A percentile compares a stretch with the other conserved stretches of the same genome.
Conservation (phyloP, 2,797 vertebrate species). For the Cuculus canorus region DNA sequence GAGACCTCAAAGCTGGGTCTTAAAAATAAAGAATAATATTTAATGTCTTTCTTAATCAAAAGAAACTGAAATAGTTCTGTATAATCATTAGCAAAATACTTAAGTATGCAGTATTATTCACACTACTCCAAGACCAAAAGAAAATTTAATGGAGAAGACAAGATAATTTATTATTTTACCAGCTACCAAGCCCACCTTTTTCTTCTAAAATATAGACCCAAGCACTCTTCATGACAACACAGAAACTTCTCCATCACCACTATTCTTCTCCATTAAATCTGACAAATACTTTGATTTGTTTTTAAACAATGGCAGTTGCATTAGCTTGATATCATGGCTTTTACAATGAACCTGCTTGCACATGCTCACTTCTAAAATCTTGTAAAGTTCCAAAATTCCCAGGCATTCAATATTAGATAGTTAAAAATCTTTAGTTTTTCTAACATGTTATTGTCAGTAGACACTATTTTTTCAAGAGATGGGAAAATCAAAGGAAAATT, state of each 20-base stretch:
- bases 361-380: background rate
- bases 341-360: background rate
- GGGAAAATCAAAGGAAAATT: background rate
- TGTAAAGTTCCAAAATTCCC: background rate
- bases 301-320: background rate
- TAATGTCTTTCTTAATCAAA: background rate
- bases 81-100: background rate
- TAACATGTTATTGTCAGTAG: background rate
- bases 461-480: background rate
- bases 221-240: background rate
- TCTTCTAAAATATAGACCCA: background rate
- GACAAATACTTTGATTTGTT: background rate
- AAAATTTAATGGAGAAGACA: background rate
- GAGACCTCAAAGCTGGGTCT: background rate
- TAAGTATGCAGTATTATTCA: background rate
- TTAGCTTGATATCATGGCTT: background rate
- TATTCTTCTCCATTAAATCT: background rate
- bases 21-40: background rate
- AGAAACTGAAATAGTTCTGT: background rate
- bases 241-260: background rate
- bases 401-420: background rate
- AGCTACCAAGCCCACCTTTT: background rate
- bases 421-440: background rate
- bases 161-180: background rate
- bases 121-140: background rate